A percentile compares a stretch with the other conserved stretches of the same genome.
Evolutionary conservation across 92 coral and sea anemone species (phyloP).

Genomic region (Phymanthus crucifer): DNA sequence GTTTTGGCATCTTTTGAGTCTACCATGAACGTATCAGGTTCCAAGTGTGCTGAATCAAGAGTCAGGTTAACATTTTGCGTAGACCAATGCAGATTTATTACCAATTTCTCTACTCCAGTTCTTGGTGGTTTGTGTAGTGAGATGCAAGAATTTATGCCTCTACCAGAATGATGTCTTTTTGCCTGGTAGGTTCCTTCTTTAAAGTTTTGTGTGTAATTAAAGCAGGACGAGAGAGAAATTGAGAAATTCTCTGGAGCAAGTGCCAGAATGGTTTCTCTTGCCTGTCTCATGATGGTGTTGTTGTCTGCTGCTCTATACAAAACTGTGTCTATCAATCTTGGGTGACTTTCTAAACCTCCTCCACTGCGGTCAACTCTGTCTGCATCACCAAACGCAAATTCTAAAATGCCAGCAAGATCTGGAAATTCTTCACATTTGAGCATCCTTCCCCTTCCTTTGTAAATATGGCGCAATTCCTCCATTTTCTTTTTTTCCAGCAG

Average conservation of each 20-base stretch:
- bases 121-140: slow-evolving; percentile 71
- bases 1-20: slow-evolving; percentile 26
- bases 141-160: slow-evolving; percentile 49
- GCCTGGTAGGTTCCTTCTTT: slow-evolving; percentile 55
- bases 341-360: slow-evolving; percentile 66
- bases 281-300: slow-evolving; percentile 49
- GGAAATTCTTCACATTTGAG: slow-evolving; percentile 62
- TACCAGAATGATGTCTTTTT: slow-evolving; percentile 63
- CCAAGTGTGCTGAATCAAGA: slow-evolving; percentile 27
- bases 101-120: slow-evolving; percentile 58
- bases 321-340: slow-evolving; percentile 60
- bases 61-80: slow-evolving; percentile 66
- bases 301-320: slow-evolving; percentile 52
- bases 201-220: slow-evolving; percentile 47
- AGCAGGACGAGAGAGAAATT: slow-evolving; percentile 47
- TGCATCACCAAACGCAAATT: slow-evolving; percentile 55
- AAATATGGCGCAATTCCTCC: slow-evolving; percentile 53
- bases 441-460: slow-evolving; percentile 54
- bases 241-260: slow-evolving; percentile 52
- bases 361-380: slow-evolving; percentile 46
- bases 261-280: slow-evolving; percentile 49
- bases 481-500: slow-evolving; percentile 47
- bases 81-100: slow-evolving; percentile 65
- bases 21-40: slow-evolving; percentile 22
- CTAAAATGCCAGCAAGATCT: slow-evolving; percentile 61